Base-by-base conservation (phyloP, 2,888 invertebrate species). In the Pterostichus madidus region DNA sequence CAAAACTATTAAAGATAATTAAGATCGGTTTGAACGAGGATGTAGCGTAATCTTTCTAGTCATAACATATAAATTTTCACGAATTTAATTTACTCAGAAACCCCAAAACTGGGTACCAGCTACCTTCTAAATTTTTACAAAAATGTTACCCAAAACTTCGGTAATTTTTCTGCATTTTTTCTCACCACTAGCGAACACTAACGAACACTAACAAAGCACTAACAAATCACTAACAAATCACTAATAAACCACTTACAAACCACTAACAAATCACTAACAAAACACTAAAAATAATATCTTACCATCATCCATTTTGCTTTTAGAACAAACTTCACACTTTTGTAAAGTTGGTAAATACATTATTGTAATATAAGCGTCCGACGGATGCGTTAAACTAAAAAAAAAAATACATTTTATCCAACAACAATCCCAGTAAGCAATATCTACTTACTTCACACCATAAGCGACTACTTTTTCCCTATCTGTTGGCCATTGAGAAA, bases 401-500 rank as follows among this genome's bases (percentile, higher is more conserved):
- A 76, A 85, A 79, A 24, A 24, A 24, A 24, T 24, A 24, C 1
- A 24, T 24, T 2, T 2, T 24, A 24, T 24, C 3, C 24, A n/a
- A n/a, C n/a, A n/a, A 24, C 24, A 24, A 24, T 24, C 24, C 1
- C 24, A 24, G 3, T n/a, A n/a, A n/a, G n/a, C n/a, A 84, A 83
- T 10, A 17, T 15, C 0, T 52, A 88, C 91, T 90, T 91, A 94
- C 94, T 93, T 93, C 86, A 93, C 91, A 83, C 95, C 95, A 89
- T 94, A 94, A 85, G 95, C 92, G 61, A 95, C 91, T 68, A 95
- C 90, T 87, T 93, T 93, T 85, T 92, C 91, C 61, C 92, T 90
- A 88, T 94, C 94, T 86, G 92, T 92, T 49, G 94, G 94, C 93
- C 94, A 95, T 87, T 95, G 94, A 88, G 94, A 94, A 86, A 95